Evolutionary conservation across 2,888 invertebrate species (phyloP).

Genomic region (Agrypnus murinus): DNA sequence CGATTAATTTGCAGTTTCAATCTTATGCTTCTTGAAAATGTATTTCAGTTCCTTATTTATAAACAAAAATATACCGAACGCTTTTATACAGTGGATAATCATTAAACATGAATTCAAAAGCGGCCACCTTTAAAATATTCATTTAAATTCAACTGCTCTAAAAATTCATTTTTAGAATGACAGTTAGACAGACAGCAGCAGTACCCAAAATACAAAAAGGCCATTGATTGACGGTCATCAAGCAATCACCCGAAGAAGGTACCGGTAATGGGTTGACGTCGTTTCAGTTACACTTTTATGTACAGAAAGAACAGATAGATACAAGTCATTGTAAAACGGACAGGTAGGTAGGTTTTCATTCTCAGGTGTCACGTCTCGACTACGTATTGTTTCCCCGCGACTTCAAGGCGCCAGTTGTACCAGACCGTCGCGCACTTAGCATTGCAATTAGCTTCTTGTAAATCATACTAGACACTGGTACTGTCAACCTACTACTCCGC

Average conservation of each 20-base stretch:
- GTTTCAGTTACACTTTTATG: conserved; percentile 56
- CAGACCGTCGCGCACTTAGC: conserved; percentile 67
- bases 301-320: conserved; percentile 46
- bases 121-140: no score
- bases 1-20: no score
- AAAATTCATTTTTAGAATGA: conserved; percentile 19
- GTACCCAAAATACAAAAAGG: conserved; percentile 9
- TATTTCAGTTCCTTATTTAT: no score
- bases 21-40: no score
- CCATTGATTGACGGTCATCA: conserved; percentile 40
- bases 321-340: conserved; percentile 57
- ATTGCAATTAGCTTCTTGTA: conserved; percentile 67
- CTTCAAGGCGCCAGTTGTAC: conserved; percentile 67
- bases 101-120: no score
- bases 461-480: conserved; percentile 53
- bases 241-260: conserved; percentile 50
- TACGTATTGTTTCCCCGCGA: conserved; percentile 67
- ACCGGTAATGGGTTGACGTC: conserved; percentile 39
- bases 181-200: not conserved
- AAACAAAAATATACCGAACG: no score
- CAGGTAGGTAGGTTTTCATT: conserved; percentile 63
- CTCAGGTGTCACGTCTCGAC: conserved; percentile 67
- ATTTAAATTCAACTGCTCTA: no score
- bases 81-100: no score
- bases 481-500: conserved; percentile 27